These are phyloP conservation scores for Euthynnus affinis DNA, from an alignment of 2,797 vertebrate genomes.

Conservation along the genomic window DNA sequence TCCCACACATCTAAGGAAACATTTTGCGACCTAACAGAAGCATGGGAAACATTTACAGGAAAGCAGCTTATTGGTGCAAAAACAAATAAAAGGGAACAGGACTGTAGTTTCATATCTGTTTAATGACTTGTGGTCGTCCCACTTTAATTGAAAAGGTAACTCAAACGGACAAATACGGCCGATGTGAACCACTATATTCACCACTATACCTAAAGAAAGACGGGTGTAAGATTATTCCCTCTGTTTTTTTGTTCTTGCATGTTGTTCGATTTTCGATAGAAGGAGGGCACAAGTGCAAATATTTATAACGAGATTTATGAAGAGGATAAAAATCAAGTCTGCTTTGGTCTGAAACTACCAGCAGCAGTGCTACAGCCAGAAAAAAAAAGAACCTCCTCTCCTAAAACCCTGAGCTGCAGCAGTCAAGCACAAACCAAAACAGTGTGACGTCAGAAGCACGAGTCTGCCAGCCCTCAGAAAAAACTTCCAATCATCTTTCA, in stretches of 20 bases:
- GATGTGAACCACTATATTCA: conserved; percentile 25
- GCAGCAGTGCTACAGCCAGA: not conserved
- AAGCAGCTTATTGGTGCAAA: conserved; percentile 49
- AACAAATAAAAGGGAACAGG: conserved; percentile 42
- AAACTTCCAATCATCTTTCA: not conserved
- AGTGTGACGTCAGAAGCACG: not conserved
- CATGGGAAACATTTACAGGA: conserved; percentile 27
- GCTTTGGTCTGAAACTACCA: conserved; percentile 25
- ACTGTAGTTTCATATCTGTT: conserved; percentile 32
- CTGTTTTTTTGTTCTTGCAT: conserved; percentile 11
- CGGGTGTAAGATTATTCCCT: not conserved
- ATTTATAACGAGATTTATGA: conserved; percentile 14
- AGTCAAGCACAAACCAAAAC: not conserved
- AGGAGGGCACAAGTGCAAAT: conserved; percentile 20
- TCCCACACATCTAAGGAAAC: conserved; percentile 37
- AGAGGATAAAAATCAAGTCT: conserved; percentile 17
- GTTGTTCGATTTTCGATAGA: not conserved
- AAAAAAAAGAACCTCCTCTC: not conserved
- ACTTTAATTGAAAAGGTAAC: conserved; percentile 34
- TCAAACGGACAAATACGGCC: conserved; percentile 31
- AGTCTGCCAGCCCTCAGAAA: not conserved
- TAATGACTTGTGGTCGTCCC: conserved; percentile 8
- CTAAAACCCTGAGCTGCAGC: not conserved
- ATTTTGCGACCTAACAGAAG: conserved; percentile 34
- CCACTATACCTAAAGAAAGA: conserved; percentile 1